Evolutionary conservation across 2,797 vertebrate species (phyloP).

Genomic region (Fistularia tabacaria): DNA sequence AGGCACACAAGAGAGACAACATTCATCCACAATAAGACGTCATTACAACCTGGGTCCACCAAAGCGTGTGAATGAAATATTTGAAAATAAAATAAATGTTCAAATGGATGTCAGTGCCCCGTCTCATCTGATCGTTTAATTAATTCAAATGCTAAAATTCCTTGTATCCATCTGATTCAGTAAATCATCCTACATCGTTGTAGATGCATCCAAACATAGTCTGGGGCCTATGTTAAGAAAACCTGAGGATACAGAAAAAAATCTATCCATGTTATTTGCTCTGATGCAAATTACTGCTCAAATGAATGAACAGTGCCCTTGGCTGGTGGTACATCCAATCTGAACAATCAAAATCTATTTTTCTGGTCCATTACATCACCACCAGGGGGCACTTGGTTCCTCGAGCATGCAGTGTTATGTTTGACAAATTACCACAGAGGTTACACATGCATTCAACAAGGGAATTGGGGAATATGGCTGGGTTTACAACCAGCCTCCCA

Average conservation of each 20-base stretch:
- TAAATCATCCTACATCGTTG: too few species aligned
- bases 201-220: too few species aligned
- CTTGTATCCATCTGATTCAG: too few species aligned
- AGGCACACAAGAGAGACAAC: constrained; percentile 22
- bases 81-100: too few species aligned
- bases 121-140: too few species aligned
- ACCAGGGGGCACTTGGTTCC: constrained; percentile 79
- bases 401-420: constrained; percentile 67
- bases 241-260: constrained; percentile 21
- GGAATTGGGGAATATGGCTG: constrained; percentile 51
- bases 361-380: constrained; percentile 74
- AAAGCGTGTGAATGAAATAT: too few species aligned
- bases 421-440: constrained; percentile 69
- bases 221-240: background rate
- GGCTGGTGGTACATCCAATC: constrained; percentile 69
- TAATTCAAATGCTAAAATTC: too few species aligned
- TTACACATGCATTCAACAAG: constrained; percentile 59
- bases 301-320: constrained; percentile 48
- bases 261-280: constrained; percentile 32
- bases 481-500: constrained; percentile 52
- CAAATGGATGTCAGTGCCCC: too few species aligned
- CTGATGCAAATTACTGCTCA: constrained; percentile 56
- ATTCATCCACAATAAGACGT: constrained; percentile 30
- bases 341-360: constrained; percentile 71
- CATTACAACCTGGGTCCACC: too few species aligned